A percentile compares a stretch with the other conserved stretches of the same genome.
Conservation (phyloP, 2,888 invertebrate genomes). For the Pomacea canaliculata region DNA sequence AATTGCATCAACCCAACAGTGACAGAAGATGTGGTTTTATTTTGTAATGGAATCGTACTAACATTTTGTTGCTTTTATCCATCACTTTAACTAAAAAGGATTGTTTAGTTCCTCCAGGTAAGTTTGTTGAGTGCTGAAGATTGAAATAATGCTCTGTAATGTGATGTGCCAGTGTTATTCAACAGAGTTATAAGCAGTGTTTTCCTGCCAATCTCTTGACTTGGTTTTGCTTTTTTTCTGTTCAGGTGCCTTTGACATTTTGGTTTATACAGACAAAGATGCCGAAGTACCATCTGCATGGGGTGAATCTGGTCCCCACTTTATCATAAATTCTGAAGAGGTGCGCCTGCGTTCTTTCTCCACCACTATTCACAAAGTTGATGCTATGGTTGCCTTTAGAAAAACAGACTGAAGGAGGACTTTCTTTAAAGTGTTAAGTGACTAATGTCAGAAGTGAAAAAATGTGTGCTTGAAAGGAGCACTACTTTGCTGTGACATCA, state of each 20-base stretch:
- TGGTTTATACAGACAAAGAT: conserved; percentile 88
- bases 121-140: neutral
- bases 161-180: too few relatives aligned
- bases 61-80: too few relatives aligned
- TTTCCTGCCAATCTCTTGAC: too few relatives aligned
- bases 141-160: neutral
- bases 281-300: conserved; percentile 89
- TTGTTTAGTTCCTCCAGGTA: neutral
- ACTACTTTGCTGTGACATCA: too few relatives aligned
- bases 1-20: too few relatives aligned
- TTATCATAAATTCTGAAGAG: conserved; percentile 90
- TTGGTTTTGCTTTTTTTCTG: conserved; percentile 15
- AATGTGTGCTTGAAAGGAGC: too few relatives aligned
- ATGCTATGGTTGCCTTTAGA: conserved; percentile 94
- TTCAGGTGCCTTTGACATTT: conserved; percentile 86
- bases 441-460: too few relatives aligned
- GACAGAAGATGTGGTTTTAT: too few relatives aligned
- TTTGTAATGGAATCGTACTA: too few relatives aligned
- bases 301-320: conserved; percentile 89
- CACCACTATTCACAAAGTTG: conserved; percentile 93
- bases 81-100: neutral
- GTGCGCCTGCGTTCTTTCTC: conserved; percentile 92
- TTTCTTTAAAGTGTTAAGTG: too few relatives aligned
- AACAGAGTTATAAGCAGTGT: too few relatives aligned
- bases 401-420: conserved; percentile 41